Evolutionary conservation across 2,888 invertebrate species (phyloP).

Genomic region (Acheta domesticus): DNA sequence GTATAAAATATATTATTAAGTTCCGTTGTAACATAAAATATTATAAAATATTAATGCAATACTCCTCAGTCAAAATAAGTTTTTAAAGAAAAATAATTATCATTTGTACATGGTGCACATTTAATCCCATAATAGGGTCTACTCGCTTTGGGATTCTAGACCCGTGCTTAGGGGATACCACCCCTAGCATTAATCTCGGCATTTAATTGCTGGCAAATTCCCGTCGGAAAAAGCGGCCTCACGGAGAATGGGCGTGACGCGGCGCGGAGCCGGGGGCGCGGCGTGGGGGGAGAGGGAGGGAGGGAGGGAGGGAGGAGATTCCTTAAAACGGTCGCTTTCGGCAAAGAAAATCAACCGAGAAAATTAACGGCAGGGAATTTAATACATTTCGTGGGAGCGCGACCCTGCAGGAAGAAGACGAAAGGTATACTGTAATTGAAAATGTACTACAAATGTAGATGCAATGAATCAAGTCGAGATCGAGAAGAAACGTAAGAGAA

Average conservation of each 20-base stretch:
- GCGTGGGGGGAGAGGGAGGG: neutral
- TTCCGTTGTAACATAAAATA: too few species aligned
- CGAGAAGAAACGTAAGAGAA: neutral
- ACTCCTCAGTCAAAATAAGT: too few species aligned
- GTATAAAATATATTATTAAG: too few species aligned
- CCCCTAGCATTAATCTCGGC: neutral
- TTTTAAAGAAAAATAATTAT: too few species aligned
- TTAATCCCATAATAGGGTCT: neutral
- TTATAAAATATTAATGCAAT: too few species aligned
- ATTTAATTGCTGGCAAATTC: constrained; percentile 10
- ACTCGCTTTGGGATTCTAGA: neutral
- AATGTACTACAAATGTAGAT: neutral
- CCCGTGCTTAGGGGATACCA: neutral
- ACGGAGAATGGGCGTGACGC: neutral
- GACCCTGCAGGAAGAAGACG: neutral
- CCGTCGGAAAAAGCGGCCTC: neutral
- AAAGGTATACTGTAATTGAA: neutral
- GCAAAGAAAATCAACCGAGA: constrained; percentile 18
- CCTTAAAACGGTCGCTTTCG: neutral
- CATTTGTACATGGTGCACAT: too few species aligned
- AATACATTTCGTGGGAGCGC: neutral
- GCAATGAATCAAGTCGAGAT: neutral
- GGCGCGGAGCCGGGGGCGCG: neutral
- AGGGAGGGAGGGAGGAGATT: neutral
- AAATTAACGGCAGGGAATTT: constrained; percentile 7